Percentiles rank a stretch among this genome's conserved stretches.
Conservation (phyloP, 2,797 vertebrate species). For the Phaenicophaeus curvirostris region DNA sequence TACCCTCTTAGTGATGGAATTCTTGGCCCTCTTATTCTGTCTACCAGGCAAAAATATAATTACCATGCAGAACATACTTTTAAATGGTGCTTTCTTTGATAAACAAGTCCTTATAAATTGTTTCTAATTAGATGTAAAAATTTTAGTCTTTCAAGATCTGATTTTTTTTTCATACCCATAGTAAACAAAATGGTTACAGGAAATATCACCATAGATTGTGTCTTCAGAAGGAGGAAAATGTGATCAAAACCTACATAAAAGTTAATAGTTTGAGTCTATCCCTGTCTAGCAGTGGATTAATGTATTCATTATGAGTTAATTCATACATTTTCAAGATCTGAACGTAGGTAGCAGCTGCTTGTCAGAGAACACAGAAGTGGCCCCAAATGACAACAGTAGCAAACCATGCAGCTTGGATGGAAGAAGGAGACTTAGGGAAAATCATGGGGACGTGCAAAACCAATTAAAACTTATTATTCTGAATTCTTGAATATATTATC, state of each 20-base stretch:
- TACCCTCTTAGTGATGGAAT: neutral
- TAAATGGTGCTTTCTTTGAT: neutral
- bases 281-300: neutral
- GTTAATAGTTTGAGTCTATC: neutral
- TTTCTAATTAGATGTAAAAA: neutral
- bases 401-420: neutral
- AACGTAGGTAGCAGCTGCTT: neutral
- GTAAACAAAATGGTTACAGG: neutral
- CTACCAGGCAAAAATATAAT: neutral
- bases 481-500: neutral
- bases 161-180: neutral
- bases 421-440: neutral
- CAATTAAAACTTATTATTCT: neutral
- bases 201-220: too few species aligned
- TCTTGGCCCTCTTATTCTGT: neutral
- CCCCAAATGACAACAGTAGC: neutral
- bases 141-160: neutral
- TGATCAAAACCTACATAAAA: neutral
- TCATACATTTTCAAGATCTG: neutral
- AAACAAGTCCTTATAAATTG: neutral
- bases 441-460: neutral
- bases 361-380: neutral
- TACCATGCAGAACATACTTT: neutral
- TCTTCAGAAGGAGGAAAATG: neutral
- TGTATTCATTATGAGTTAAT: neutral